Base-by-base conservation (phyloP, 2,113 vertebrate genomes). In the Nycticorax nycticorax region DNA sequence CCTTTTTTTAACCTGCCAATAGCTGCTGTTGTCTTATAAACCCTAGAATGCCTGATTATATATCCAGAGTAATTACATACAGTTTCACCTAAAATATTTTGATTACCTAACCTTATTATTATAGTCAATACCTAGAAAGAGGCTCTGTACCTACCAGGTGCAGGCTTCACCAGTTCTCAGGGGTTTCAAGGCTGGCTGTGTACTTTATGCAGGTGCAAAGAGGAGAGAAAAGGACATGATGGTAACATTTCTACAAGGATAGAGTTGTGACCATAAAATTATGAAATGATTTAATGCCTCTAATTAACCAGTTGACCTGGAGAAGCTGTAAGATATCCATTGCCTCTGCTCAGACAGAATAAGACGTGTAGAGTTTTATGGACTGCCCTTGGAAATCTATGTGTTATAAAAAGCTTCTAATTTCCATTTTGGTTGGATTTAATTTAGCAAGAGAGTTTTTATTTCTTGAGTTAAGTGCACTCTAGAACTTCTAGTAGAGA, bases 141-240 rank as follows among this genome's bases (percentile, higher is more conserved):
- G 4, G 3, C 2, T 77, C 27, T 81, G 14, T 30, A 35, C 4
- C 8, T 32, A 45, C 3, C 0, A 6, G 32, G 9, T 35, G 15
- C 24, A 57, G 33, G 30, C 8, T 62, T 73, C 1, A 2, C 4
- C 41, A 6, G 21, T 71, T 78, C 41, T 55, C 37, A 45, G 13
- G 14, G 18, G 9, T 75, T 53, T 74, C 53, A 59, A 47, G n/a
- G 20, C 33, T 67, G 47, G 4, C 7, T 39, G 21, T 33, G 10
- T 43, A 32, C 11, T 63, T 33, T 23, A 75, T 32, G 43, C 14
- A 81, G 14, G 10, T 56, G 14, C 39, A 66, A 89, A 71, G 33
- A 85, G 39, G 2, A 74, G 26, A 67, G 5, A 72, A 86, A 63
- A 62, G 12, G 8, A 52, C 8, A 11, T 32, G 43, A 37, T 1